Conservation (phyloP, 2,888 invertebrate species). For the Argynnis bischoffii region DNA sequence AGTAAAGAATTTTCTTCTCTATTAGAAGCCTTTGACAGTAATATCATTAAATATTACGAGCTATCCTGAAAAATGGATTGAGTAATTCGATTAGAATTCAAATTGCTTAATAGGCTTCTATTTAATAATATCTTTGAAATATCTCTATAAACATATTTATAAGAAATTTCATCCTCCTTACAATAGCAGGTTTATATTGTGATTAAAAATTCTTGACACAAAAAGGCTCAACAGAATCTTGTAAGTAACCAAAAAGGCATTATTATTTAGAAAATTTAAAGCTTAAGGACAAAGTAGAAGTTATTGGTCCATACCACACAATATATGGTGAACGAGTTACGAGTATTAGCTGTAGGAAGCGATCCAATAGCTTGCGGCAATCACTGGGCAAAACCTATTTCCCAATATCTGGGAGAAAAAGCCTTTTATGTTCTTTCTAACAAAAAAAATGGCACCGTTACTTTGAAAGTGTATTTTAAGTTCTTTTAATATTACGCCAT, state of each 20-base stretch:
- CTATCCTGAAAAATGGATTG: too few relatives aligned
- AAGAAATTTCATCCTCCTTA: too few relatives aligned
- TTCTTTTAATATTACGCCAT: too few relatives aligned
- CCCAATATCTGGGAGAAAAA: constrained; percentile 11
- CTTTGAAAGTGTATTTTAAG: not conserved
- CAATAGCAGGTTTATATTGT: too few relatives aligned
- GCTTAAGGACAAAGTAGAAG: constrained; percentile 8
- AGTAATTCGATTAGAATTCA: too few relatives aligned
- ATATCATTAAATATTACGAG: too few relatives aligned
- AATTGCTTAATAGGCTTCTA: too few relatives aligned
- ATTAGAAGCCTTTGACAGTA: too few relatives aligned
- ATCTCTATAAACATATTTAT: too few relatives aligned
- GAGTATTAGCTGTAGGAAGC: constrained; percentile 22
- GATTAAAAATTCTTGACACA: too few relatives aligned
- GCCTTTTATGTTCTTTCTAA: not conserved
- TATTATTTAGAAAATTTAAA: not conserved
- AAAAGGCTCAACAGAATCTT: not conserved
- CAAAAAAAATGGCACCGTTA: not conserved
- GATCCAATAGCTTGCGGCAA: constrained; percentile 24
- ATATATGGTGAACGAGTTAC: constrained; percentile 19
- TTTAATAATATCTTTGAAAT: too few relatives aligned
- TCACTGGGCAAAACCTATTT: constrained; percentile 17
- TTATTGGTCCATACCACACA: constrained; percentile 15
- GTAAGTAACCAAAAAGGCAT: not conserved
- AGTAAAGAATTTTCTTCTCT: too few relatives aligned